Evolutionary conservation across 2,888 invertebrate species (phyloP), one percentile per base, ranked within the genome.

Genomic region (Epinotia bilunana): DNA sequence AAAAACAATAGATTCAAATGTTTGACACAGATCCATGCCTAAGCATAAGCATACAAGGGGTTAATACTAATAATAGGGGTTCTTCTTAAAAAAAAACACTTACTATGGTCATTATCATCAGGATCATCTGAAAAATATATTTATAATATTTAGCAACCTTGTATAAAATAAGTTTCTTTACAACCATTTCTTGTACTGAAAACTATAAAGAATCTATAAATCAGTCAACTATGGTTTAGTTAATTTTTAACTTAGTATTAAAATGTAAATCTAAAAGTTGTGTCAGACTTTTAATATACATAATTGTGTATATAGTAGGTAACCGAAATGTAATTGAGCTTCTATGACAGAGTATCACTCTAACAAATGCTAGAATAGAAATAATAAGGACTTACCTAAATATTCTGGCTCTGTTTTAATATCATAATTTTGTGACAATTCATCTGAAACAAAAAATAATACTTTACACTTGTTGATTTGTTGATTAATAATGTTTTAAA

Each of bases 331-430:
- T 12, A 46, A 49, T 49, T 16, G 13, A 16, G 13, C 5, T 49
- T 49, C 0, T 16, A 16, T 49, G 49, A 49, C 16, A 49, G 49
- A 16, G 13, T 4, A 49, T 49, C 16, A 5, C 16, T 49, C 49
- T 16, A 16, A 53, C 1, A 6, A 49, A 16, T 53, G 53, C n/a
- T 53, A 53, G 16, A 49, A 49, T 49, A 16, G 0, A 53, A 49
- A 53, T 53, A n/a, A 16, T n/a, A 16, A 16, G 5, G 16, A 46
- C 72, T 72, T 62, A 75, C 75, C 71, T 67, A 72, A 67, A 61
- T 67, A 75, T 49, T 71, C 67, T 20, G 62, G 75, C 61, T 75
- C 75, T 55, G 55, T 33, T 18, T 75, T 75, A 16, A 75, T 57
- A 46, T 62, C 71, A 28, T 46, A 62, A 13, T 53, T 57, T 20